phyloP scores from a whole-genome alignment of 2,888 invertebrate genomes.

The Iselma pallidipennis region DNA sequence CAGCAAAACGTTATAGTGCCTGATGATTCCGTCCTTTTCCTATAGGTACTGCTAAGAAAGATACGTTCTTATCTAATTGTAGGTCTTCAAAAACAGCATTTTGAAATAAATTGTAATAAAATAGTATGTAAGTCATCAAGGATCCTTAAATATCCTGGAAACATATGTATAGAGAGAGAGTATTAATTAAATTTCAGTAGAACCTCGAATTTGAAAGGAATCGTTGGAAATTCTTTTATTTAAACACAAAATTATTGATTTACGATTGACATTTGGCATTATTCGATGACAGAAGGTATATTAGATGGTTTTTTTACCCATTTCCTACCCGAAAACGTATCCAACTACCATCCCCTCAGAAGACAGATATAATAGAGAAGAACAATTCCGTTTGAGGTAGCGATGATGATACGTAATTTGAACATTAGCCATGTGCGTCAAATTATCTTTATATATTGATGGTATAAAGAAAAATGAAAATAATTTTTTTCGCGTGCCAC shows the following conservation, averaged over 20 bases:
- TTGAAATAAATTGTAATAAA: too few species aligned
- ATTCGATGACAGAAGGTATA: background rate
- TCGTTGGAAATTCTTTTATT: too few species aligned
- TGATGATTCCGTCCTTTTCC: too few species aligned
- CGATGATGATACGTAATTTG: constrained; percentile 21
- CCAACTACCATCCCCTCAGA: background rate
- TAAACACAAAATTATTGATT: background rate
- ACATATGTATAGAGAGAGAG: too few species aligned
- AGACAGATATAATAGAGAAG: constrained; percentile 9
- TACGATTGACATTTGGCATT: background rate
- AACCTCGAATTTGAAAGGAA: too few species aligned
- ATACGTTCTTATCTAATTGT: too few species aligned
- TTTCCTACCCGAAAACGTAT: background rate
- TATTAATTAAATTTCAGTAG: too few species aligned
- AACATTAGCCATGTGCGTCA: constrained; percentile 23
- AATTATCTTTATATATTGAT: background rate
- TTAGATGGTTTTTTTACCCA: background rate
- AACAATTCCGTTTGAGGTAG: background rate
- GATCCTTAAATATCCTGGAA: too few species aligned
- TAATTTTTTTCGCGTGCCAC: constrained; percentile 26
- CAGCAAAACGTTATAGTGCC: too few species aligned
- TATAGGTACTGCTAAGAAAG: too few species aligned
- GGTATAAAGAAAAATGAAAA: background rate
- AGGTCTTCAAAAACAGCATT: too few species aligned
- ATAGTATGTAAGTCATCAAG: too few species aligned